Percentiles rank a stretch among this genome's conserved stretches.
Conservation (phyloP, 2,113 vertebrate species). For the Hydrolagus affinis region DNA sequence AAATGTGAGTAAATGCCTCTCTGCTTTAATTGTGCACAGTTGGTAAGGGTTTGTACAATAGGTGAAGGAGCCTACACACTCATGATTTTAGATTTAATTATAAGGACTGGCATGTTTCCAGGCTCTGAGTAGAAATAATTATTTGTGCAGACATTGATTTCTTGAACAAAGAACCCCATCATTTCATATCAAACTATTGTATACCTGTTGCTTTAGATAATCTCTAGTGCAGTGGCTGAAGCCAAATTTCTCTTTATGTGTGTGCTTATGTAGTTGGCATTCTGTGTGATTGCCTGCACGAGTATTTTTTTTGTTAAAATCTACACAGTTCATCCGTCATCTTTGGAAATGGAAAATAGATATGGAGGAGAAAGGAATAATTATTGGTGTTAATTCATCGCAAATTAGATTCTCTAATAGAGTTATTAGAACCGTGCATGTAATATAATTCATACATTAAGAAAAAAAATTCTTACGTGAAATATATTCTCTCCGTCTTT, state of each 20-base stretch:
- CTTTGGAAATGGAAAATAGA: background rate
- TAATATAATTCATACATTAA: background rate
- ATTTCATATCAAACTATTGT: background rate
- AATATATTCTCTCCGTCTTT: background rate
- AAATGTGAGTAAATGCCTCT: background rate
- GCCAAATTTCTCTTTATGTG: background rate
- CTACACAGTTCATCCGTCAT: background rate
- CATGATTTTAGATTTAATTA: background rate
- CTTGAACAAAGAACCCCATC: background rate
- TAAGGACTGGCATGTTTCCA: constrained; percentile 8
- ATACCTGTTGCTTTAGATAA: background rate
- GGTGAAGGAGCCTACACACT: background rate
- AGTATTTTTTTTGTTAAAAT: background rate
- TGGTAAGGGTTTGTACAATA: background rate
- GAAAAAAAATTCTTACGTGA: too few species aligned
- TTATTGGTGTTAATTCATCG: background rate
- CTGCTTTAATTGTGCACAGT: background rate
- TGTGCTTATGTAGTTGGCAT: background rate
- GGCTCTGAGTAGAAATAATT: background rate
- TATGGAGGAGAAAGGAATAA: background rate
- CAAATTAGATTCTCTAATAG: background rate
- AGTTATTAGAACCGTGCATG: background rate
- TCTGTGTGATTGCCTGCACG: background rate
- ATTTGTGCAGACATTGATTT: background rate
- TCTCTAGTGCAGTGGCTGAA: background rate